Conservation (phyloP, 1,140 invertebrate genomes). For the Microplitis mediator region DNA sequence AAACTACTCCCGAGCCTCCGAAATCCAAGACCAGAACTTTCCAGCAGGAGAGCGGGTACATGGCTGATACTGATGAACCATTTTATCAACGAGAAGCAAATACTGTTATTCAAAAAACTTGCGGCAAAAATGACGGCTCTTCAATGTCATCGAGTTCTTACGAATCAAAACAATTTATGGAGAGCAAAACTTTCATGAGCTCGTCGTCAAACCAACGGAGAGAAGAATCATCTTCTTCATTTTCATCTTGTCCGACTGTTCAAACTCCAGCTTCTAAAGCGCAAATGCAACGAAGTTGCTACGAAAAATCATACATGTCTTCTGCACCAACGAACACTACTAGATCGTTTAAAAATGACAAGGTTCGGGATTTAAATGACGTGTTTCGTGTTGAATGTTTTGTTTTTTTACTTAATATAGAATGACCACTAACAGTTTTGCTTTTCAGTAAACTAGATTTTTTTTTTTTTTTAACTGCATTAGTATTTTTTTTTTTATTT, state of each 20-base stretch:
- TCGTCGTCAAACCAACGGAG: conserved; percentile 36
- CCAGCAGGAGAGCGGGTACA: conserved; percentile 70
- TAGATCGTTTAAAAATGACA: conserved; percentile 39
- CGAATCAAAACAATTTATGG: conserved; percentile 48
- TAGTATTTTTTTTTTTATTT: conserved; percentile 2
- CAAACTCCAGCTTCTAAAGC: conserved; percentile 39
- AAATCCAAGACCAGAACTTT: conserved; percentile 63
- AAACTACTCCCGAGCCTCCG: conserved; percentile 64
- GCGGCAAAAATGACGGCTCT: conserved; percentile 51
- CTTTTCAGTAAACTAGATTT: not conserved
- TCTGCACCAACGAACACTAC: conserved; percentile 29
- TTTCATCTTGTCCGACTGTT: conserved; percentile 27
- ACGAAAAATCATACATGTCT: conserved; percentile 48
- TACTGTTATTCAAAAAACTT: conserved; percentile 38
- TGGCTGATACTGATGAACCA: conserved; percentile 75
- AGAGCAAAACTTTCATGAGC: conserved; percentile 50
- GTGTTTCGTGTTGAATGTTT: conserved; percentile 35
- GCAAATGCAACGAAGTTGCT: conserved; percentile 46
- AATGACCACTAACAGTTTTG: not conserved
- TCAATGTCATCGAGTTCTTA: conserved; percentile 40
- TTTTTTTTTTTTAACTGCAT: not conserved
- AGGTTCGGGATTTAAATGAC: conserved; percentile 51
- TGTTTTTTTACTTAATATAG: not conserved
- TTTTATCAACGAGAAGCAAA: conserved; percentile 42
- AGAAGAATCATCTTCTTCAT: conserved; percentile 35